Evolutionary conservation across 2,797 vertebrate genomes (phyloP), one percentile per base, ranked within the genome.

Genomic region (Pelobates cultripes): DNA sequence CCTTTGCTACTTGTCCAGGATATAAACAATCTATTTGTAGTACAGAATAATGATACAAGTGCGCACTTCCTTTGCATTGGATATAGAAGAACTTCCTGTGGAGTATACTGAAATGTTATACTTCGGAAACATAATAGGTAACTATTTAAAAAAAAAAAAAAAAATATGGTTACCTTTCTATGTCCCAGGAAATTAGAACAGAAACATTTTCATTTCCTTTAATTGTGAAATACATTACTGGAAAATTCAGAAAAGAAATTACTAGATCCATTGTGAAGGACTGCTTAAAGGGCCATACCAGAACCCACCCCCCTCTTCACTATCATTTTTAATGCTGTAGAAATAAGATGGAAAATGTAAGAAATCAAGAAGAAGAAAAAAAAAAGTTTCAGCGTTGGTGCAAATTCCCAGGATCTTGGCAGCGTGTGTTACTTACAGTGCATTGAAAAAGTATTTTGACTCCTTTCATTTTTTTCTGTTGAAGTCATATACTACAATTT

Each of bases 1-100:
- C 53, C 41, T 5, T 73, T 73, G 72, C 51, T 60, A 13, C 75
- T 71, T 73, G 40, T 77, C 28, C 81, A 73, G 81, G 80, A 82
- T 82, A 74, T 82, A 53, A 82, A 82, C 80, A 82, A 82, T 83
- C 81, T 83, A 83, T 83, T 83, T 74, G 75, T 61, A 63, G 81
- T 72, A 10, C 63, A 51, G 17, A 78, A 83, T 83, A 83, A 83
- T 83, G 53, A 78, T 68, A 12, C 53, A 83, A 78, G 71, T 83
- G 61, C 76, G 71, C 71, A 83, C 71, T 83, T 78, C 81, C 76
- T 78, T 68, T 78, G 64, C 28, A 78, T 10, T 78, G 75, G 75
- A 82, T 82, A 82, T 66, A 82, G 70, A 73, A 71, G 70, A 72
- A 78, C 81, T 78, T 78, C 76, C 76, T 83, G 76, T 5, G 45